Evolutionary conservation across 2,888 invertebrate species (phyloP).

Genomic region (Rhingia rostrata): DNA sequence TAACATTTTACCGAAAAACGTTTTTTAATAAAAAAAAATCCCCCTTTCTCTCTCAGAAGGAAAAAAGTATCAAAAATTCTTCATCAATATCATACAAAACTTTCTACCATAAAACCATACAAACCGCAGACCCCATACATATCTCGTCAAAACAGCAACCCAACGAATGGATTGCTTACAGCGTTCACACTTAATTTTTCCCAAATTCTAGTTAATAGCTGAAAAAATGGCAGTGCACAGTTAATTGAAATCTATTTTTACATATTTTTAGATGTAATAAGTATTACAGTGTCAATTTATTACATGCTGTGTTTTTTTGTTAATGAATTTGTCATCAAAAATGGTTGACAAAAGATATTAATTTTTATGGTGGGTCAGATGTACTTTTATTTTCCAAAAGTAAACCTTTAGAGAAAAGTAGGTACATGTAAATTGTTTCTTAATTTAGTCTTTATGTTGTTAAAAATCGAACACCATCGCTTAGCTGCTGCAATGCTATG

Average conservation of each 20-base stretch:
- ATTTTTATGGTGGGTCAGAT: background rate
- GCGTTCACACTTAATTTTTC: slow-evolving; percentile 10
- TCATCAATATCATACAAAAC: no score
- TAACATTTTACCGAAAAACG: no score
- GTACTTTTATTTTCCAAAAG: no score
- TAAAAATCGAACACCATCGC: slow-evolving; percentile 18
- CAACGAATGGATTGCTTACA: no score
- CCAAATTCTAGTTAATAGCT: slow-evolving; percentile 15
- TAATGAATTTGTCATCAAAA: background rate
- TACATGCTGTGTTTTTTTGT: slow-evolving; percentile 1
- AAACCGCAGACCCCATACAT: no score
- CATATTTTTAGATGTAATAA: background rate
- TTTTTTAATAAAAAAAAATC: no score
- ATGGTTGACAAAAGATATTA: background rate
- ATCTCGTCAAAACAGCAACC: no score
- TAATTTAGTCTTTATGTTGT: slow-evolving; percentile 17
- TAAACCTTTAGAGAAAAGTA: slow-evolving; percentile 7
- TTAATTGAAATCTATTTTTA: slow-evolving; percentile 18
- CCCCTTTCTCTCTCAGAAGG: no score
- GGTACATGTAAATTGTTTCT: slow-evolving; percentile 18
- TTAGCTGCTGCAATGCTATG: slow-evolving; percentile 18
- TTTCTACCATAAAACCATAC: no score
- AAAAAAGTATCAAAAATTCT: no score
- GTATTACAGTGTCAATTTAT: background rate
- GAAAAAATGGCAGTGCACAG: slow-evolving; percentile 18